phyloP scores from a whole-genome alignment of 2,113 vertebrate genomes.

The Passer montanus region DNA sequence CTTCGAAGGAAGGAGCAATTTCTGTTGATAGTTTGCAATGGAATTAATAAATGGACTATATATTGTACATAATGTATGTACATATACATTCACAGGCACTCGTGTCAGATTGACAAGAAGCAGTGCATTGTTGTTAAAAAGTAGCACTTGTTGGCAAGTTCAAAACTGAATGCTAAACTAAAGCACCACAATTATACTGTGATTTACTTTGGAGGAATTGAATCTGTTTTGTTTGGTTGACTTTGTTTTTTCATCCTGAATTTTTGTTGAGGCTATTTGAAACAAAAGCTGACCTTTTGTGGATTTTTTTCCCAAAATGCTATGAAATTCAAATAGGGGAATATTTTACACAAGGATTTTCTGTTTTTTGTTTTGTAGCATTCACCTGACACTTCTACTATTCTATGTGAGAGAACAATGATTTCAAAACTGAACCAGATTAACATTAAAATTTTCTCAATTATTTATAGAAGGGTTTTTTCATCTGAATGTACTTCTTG shows the following conservation, averaged over 20 bases:
- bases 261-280: background rate
- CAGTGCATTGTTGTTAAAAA: background rate
- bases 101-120: background rate
- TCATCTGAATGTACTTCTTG: background rate
- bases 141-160: background rate
- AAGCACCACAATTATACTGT: background rate
- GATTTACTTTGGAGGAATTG: background rate
- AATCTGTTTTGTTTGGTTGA: background rate
- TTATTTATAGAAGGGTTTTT: background rate
- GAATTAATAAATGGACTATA: background rate
- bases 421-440: slow-evolving; percentile 5
- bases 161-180: background rate
- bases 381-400: background rate
- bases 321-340: background rate
- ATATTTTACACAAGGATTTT: background rate
- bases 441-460: background rate
- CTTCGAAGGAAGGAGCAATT: background rate
- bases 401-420: background rate
- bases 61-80: background rate
- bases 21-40: background rate
- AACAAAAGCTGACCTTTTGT: background rate
- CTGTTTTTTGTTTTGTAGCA: background rate
- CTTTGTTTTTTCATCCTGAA: background rate
- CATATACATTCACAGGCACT: background rate
- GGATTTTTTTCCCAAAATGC: background rate